phyloP scores from a whole-genome alignment of 2,888 invertebrate species.

The Drosophila neonasuta region DNA sequence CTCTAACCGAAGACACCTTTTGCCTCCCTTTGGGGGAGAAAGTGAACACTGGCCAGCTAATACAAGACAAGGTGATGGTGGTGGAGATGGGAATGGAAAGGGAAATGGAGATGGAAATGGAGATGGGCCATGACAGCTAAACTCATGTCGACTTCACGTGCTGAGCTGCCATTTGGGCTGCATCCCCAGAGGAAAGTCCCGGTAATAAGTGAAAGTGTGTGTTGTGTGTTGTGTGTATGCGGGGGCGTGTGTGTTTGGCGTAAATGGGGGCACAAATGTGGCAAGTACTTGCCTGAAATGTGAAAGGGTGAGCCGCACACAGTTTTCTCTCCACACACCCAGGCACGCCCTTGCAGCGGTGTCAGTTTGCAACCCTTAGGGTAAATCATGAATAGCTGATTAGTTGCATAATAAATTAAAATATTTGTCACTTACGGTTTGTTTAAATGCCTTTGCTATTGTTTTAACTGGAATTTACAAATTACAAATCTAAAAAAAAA shows the following conservation, averaged over 20 bases:
- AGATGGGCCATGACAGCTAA: constrained; percentile 22
- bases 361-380: constrained; percentile 59
- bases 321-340: not conserved
- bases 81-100: not conserved
- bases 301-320: constrained; percentile 42
- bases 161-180: constrained; percentile 60
- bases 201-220: constrained; percentile 70
- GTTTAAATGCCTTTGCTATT: constrained; percentile 37
- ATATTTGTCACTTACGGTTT: constrained; percentile 59
- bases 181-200: constrained; percentile 50
- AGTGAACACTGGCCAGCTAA: constrained; percentile 24
- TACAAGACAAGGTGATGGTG: constrained; percentile 28
- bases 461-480: constrained; percentile 36
- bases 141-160: constrained; percentile 55
- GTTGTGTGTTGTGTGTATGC: constrained; percentile 3
- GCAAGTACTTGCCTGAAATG: constrained; percentile 32
- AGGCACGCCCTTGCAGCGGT: constrained; percentile 30
- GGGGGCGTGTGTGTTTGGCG: constrained; percentile 3
- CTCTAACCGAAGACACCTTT: constrained; percentile 1
- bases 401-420: constrained; percentile 67
- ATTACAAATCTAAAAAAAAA: constrained; percentile 15
- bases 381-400: constrained; percentile 65
- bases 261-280: constrained; percentile 50
- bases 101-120: constrained; percentile 5
- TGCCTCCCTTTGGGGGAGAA: constrained; percentile 21